Base-by-base conservation (phyloP, 1,140 invertebrate genomes). In the Rhopalosiphum maidis region DNA sequence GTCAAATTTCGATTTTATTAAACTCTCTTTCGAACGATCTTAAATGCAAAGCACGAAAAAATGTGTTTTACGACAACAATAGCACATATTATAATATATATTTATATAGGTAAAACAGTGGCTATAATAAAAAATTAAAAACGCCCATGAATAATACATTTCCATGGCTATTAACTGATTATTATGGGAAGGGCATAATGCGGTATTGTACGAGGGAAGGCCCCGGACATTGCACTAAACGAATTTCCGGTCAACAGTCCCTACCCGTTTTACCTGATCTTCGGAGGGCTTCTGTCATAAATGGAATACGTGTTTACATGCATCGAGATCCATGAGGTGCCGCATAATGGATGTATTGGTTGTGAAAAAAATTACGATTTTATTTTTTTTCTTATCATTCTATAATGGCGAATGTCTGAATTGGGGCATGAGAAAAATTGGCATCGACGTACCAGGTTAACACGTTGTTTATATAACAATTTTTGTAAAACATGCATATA, bases 101-200 rank as follows among this genome's bases (percentile, higher is more conserved):
- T 77, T 77, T 77, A n/a, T 77, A 77, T 77, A 77, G 15, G 60
- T 77, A 77, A 77, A 55, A 22, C 22, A n/a, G n/a, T 48, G 15
- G 87, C 41, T 89, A 48, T 77, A 91, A 91, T 77, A 82, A 92
- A 68, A 46, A 77, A 82, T 92, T 51, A 51, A 83, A 92, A 82
- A 92, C 90, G 68, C 68, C 43, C 68, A 83, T 92, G 90, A 92
- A 92, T 92, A 92, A 92, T 83, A 37, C 90, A 92, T 92, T 77
- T 83, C 46, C 30, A 51, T 92, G 68, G 46, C n/a, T 83, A 92
- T 82, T 92, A 92, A 83, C 60, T 83, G 90, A 92, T 83, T 92
- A 83, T 92, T 92, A 92, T 92, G 90, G 68, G 90, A 92, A 92
- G 68, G 90, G 68, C 90, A 82, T 92, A 83, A 83, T 92, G 68